phyloP scores from a whole-genome alignment of 2,113 vertebrate genomes.

The Hippoglossus stenolepis region DNA sequence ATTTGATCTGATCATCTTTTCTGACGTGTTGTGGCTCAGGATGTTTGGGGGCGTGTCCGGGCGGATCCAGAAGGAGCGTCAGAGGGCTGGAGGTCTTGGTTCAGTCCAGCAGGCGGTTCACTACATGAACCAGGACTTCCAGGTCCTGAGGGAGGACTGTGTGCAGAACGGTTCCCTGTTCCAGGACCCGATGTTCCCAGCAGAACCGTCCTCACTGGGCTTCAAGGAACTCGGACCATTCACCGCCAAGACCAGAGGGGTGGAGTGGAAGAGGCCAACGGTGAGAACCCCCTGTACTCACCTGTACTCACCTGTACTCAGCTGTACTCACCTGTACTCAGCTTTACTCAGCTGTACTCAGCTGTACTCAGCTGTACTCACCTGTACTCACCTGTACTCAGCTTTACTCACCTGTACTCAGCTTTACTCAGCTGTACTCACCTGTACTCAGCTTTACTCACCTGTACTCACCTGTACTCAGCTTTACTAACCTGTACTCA shows the following conservation, averaged over 20 bases:
- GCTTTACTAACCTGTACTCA: too few species aligned
- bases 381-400: too few species aligned
- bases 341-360: too few species aligned
- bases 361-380: too few species aligned
- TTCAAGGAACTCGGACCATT: conserved; percentile 86
- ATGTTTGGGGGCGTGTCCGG: conserved; percentile 56
- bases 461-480: too few species aligned
- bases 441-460: too few species aligned
- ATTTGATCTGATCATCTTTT: neutral
- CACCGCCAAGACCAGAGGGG: conserved; percentile 84
- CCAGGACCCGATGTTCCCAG: conserved; percentile 87
- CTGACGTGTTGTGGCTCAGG: conserved; percentile 23
- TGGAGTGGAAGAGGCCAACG: conserved; percentile 88
- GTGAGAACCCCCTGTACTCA: conserved; percentile 62
- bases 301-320: too few species aligned
- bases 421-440: too few species aligned
- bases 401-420: too few species aligned
- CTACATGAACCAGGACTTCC: conserved; percentile 88
- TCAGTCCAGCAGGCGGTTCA: conserved; percentile 69
- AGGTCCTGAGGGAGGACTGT: conserved; percentile 80
- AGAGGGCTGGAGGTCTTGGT: conserved; percentile 83
- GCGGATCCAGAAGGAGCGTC: conserved; percentile 75
- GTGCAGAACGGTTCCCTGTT: conserved; percentile 82
- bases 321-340: too few species aligned
- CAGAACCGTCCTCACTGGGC: conserved; percentile 84